Evolutionary conservation across 2,797 vertebrate genomes (phyloP).

Genomic region (Melanotaenia pygmaea): DNA sequence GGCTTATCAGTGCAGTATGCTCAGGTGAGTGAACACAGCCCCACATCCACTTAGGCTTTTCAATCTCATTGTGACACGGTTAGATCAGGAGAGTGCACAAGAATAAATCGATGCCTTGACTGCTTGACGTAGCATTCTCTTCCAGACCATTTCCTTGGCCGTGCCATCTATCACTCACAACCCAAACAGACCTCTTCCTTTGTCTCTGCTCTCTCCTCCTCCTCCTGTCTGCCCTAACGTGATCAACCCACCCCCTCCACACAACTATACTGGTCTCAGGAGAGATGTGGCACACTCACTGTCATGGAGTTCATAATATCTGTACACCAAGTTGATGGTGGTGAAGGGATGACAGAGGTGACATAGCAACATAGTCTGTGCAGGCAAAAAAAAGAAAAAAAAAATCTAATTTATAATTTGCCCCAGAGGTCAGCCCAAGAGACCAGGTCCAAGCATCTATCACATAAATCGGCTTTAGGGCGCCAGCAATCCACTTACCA

Average conservation of each 20-base stretch:
- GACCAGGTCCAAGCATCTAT: slow-evolving; percentile 72
- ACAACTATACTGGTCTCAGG: slow-evolving; percentile 27
- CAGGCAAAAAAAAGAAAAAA: slow-evolving; percentile 37
- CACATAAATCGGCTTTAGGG: slow-evolving; percentile 76
- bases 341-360: slow-evolving; percentile 55
- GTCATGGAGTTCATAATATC: slow-evolving; percentile 61
- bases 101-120: slow-evolving; percentile 78
- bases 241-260: slow-evolving; percentile 16
- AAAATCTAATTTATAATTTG: slow-evolving; percentile 78
- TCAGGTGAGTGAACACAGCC: slow-evolving; percentile 70
- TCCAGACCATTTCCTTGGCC: slow-evolving; percentile 73
- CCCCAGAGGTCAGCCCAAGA: slow-evolving; percentile 67
- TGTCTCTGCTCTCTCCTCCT: slow-evolving; percentile 38
- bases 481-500: slow-evolving; percentile 69
- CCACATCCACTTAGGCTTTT: slow-evolving; percentile 75
- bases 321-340: slow-evolving; percentile 42
- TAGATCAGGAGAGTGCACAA: slow-evolving; percentile 74
- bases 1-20: slow-evolving; percentile 57
- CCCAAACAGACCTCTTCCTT: slow-evolving; percentile 41
- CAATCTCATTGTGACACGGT: slow-evolving; percentile 73
- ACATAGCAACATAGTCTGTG: slow-evolving; percentile 54
- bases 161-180: slow-evolving; percentile 68
- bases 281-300: slow-evolving; percentile 34
- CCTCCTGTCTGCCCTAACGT: slow-evolving; percentile 25
- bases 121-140: slow-evolving; percentile 78